phyloP scores from a whole-genome alignment of 2,113 vertebrate genomes.

The Cryptomyrus ogoouensis region DNA sequence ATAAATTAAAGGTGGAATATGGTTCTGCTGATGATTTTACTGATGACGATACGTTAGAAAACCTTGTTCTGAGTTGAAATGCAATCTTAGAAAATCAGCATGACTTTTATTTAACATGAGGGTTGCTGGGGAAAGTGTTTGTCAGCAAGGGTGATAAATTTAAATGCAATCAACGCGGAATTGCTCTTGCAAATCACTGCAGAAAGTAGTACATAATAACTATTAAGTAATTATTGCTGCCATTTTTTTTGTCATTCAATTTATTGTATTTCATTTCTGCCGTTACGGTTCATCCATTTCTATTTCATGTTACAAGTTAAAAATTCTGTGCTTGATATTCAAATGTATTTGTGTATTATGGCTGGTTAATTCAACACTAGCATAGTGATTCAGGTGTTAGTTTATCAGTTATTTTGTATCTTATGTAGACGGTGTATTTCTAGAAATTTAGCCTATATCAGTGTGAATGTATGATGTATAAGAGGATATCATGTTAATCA shows the following conservation, averaged over 20 bases:
- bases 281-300: not conserved
- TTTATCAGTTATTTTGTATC: not conserved
- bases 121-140: not conserved
- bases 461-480: not conserved
- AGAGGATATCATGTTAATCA: not conserved
- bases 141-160: not conserved
- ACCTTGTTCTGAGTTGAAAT: not conserved
- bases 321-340: not conserved
- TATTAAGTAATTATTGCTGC: not conserved
- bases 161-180: not conserved
- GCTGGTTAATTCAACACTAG: not conserved
- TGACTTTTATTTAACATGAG: not conserved
- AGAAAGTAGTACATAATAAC: not conserved
- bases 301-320: not conserved
- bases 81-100: not conserved
- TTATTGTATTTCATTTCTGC: not conserved
- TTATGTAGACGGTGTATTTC: not conserved
- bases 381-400: not conserved
- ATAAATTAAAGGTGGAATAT: not conserved
- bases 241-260: not conserved
- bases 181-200: not conserved
- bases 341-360: not conserved
- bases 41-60: not conserved
- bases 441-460: not conserved
- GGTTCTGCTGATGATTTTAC: not conserved